phyloP scores from a whole-genome alignment of 2,888 invertebrate genomes.

The Hirtodrosophila duncani region DNA sequence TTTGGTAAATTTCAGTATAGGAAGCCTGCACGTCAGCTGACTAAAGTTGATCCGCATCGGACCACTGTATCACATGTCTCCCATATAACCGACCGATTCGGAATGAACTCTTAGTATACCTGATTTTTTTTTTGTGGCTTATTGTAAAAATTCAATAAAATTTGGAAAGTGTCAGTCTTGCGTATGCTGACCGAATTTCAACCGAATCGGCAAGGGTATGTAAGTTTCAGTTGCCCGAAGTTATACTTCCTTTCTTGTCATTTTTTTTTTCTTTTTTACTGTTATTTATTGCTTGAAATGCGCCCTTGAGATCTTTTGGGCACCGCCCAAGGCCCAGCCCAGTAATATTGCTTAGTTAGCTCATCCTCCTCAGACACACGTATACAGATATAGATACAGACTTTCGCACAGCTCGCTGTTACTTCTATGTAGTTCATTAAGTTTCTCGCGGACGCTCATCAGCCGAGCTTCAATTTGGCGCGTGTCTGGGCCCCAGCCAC shows the following conservation, averaged over 20 bases:
- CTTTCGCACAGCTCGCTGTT: constrained; percentile 15
- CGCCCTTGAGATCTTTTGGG: constrained; percentile 57
- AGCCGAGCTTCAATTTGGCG: constrained; percentile 18
- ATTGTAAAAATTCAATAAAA: constrained; percentile 7
- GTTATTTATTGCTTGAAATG: constrained; percentile 72
- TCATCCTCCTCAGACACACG: constrained; percentile 25
- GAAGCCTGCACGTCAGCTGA: no score
- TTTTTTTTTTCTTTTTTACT: no score
- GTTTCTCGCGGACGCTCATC: constrained; percentile 44
- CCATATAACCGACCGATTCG: no score
- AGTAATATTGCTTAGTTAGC: constrained; percentile 53
- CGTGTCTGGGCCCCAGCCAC: constrained; percentile 19
- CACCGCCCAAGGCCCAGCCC: constrained; percentile 22
- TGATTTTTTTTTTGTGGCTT: constrained; percentile 1
- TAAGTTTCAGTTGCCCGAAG: no score
- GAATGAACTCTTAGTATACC: no score
- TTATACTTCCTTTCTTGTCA: no score
- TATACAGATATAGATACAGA: constrained; percentile 11
- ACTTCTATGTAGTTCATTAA: constrained; percentile 66
- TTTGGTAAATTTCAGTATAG: no score
- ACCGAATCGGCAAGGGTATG: no score
- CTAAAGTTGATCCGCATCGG: no score
- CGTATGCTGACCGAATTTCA: no score
- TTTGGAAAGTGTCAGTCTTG: no score
- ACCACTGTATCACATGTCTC: no score